Base-by-base conservation (phyloP, 2,113 vertebrate genomes). In the Leptocoma aspasia region DNA sequence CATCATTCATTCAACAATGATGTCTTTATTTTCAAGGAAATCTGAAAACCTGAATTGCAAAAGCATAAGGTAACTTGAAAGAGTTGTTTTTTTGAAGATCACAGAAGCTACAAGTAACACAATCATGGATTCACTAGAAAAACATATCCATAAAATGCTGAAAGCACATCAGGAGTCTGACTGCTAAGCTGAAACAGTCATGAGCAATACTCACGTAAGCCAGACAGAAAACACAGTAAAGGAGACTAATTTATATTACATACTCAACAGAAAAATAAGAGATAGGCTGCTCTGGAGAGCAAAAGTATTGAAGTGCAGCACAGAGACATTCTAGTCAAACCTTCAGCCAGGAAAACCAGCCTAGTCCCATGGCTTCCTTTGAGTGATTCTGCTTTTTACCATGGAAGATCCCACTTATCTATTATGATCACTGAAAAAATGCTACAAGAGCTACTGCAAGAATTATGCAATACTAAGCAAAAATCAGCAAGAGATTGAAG, bases 11-110 rank as follows among this genome's bases (percentile, higher is more conserved):
- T 96, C 89, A 93, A 95, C 80, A 94, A 37, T 63, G 9, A 89
- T 64, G 59, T 45, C 41, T 92, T 95, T 90, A 91, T 83, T 96
- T 96, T 35, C 59, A 70, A 82, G 68, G 70, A 87, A 94, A 91
- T 75, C 27, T 93, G 70, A 31, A 92, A 91, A 87, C 27, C n/a
- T 88, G 33, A 92, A 96, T 65, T 52, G 44, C 78, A 96, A 96
- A 90, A 92, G 35, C 71, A 68, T 57, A 90, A 81, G 60, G 26
- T 50, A 66, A 88, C 85, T 95, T 93, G 35, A 94, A 95, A 85
- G 47, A 94, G 37, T 27, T 70, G 13, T 8, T 11, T 82, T 26
- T 30, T 30, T 82, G 90, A 65, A 41, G 66, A 89, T 72, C 60
- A 89, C 57, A 52, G 60, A 50, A 88, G 83, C 47, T 68, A 66